Conservation (phyloP, 92 coral and sea anemone species). For the Actinernus sp. region DNA sequence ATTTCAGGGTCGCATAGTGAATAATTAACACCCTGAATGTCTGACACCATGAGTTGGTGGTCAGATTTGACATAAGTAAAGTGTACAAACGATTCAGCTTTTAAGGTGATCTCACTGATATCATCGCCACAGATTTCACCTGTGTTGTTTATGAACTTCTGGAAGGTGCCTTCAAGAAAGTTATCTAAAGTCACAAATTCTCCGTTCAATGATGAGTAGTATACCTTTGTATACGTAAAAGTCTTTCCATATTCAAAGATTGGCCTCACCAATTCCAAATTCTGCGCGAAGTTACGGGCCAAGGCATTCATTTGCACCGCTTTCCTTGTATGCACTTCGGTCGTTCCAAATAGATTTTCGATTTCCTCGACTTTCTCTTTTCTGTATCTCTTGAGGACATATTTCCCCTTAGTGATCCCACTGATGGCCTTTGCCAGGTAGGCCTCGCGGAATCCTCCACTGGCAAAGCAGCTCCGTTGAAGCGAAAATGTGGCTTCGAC, state of each 20-base stretch:
- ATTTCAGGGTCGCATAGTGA: conserved; percentile 60
- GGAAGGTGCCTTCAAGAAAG: conserved; percentile 52
- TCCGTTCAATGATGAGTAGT: conserved; percentile 44
- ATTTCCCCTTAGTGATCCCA: conserved; percentile 29
- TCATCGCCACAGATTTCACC: conserved; percentile 15
- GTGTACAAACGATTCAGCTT: conserved; percentile 59
- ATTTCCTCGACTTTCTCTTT: conserved; percentile 23
- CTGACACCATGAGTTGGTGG: conserved; percentile 55
- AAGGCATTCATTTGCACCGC: conserved; percentile 71
- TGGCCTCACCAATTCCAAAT: conserved; percentile 28
- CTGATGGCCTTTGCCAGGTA: conserved; percentile 28
- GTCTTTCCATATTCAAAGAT: conserved; percentile 45
- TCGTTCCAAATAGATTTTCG: conserved; percentile 19
- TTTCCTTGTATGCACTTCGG: conserved; percentile 71
- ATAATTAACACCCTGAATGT: conserved; percentile 58
- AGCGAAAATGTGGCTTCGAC: conserved; percentile 34
- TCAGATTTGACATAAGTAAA: conserved; percentile 40
- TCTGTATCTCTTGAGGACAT: conserved; percentile 39
- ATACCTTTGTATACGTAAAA: conserved; percentile 64
- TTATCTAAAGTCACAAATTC: conserved; percentile 52
- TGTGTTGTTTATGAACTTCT: conserved; percentile 57
- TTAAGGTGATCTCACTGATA: conserved; percentile 39
- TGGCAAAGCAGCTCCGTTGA: conserved; percentile 22
- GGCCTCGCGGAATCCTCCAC: conserved; percentile 56
- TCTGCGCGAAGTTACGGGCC: conserved; percentile 65